Evolutionary conservation across 2,888 invertebrate genomes (phyloP), one percentile per base, ranked within the genome.

Genomic region (Lamproptera curius): DNA sequence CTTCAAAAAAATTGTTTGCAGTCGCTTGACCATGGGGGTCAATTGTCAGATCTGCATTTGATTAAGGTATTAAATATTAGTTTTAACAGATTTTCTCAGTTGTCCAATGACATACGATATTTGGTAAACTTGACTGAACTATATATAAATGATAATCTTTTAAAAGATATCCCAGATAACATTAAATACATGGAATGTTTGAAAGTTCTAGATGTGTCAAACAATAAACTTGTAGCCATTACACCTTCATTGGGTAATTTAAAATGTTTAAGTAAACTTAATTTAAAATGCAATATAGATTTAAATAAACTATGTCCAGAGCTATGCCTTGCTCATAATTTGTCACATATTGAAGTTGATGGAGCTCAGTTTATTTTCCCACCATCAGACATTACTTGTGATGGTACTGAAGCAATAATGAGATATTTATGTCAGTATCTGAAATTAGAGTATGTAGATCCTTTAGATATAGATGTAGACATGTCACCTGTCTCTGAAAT

Each of bases 81-180:
- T 69, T 80, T 77, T 57, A 95, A 95, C 81, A 88, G 85, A 67
- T 91, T 95, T 71, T 77, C 78, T 48, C 75, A 77, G 60, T 77
- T 94, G 67, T 91, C 94, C 51, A 85, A 89, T 55, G 91, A 92
- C 59, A 90, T 94, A 62, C 86, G 81, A 71, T 88, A 84, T 73
- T 87, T 95, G 59, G 83, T 83, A 54, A 92, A 91, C 62, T 87
- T 96, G 58, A 90, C 91, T 86, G 94, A 95, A 72, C 79, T 96
- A 51, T 91, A 94, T 80, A 62, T 94, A 55, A 92, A 92, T 67
- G 88, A 92, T 65, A 96, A 96, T 88, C 87, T 88, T 53, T 73
- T 96, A 49, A 91, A 90, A 67, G 79, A 80, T 61, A 79, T 96
- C 69, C 95, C 95, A 54, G 90, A 91, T 50, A 89, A 90, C 55